Evolutionary conservation across 2,888 invertebrate species (phyloP).

Genomic region (Pyrrhosoma nymphula): DNA sequence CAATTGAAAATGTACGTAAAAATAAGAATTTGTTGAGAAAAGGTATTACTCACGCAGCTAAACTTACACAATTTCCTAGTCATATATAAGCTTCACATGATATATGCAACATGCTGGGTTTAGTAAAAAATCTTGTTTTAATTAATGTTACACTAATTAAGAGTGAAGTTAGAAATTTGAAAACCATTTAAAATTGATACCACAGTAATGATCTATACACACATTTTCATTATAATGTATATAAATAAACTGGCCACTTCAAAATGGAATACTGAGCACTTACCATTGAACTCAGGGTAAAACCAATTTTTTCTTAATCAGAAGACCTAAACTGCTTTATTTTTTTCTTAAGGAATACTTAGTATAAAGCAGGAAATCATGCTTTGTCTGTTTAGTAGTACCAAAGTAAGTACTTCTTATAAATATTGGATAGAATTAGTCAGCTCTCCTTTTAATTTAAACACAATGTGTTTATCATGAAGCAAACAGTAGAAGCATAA

Average conservation of each 20-base stretch:
- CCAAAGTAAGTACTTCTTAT: background rate
- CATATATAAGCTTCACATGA: constrained; percentile 28
- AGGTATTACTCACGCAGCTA: background rate
- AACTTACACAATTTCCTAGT: constrained; percentile 36
- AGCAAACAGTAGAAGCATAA: background rate
- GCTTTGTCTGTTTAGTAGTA: background rate
- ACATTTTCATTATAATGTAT: background rate
- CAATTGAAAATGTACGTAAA: constrained; percentile 14
- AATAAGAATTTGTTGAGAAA: background rate
- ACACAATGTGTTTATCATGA: background rate
- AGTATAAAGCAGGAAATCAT: background rate
- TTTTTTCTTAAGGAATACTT: background rate
- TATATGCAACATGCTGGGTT: constrained; percentile 58
- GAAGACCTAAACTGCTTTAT: background rate
- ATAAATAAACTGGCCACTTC: background rate
- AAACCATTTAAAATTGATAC: background rate
- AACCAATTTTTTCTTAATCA: background rate
- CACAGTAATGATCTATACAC: background rate
- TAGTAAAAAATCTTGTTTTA: constrained; percentile 22
- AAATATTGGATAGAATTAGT: background rate
- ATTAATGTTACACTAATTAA: constrained; percentile 41
- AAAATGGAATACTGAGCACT: constrained; percentile 23
- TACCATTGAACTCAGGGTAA: background rate
- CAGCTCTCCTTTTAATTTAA: background rate
- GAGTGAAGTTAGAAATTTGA: background rate